Evolutionary conservation across 2,113 vertebrate genomes (phyloP).

Genomic region (Heliornis fulica): DNA sequence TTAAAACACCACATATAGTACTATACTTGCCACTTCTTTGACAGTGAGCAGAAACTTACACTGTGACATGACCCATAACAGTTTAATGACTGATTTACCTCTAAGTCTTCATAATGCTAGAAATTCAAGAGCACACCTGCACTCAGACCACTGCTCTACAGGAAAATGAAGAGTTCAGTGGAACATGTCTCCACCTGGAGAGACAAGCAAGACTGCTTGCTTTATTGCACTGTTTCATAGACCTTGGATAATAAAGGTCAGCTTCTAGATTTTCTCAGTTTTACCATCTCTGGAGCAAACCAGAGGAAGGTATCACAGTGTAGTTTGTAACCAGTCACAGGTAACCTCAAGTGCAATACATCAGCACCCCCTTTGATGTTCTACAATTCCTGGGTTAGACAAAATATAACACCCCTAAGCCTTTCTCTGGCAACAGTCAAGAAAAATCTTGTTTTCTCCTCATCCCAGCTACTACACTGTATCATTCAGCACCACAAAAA

Average conservation of each 20-base stretch:
- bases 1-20: background rate
- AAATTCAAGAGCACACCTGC: background rate
- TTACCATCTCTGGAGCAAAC: background rate
- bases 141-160: background rate
- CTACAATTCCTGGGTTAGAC: background rate
- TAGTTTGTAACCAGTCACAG: background rate
- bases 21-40: slow-evolving; percentile 19
- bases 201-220: background rate
- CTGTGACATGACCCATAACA: background rate
- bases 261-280: background rate
- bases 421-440: background rate
- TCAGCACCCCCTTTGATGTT: background rate
- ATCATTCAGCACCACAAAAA: background rate
- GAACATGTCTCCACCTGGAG: background rate
- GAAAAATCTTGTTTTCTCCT: background rate
- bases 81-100: background rate
- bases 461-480: background rate
- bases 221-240: background rate
- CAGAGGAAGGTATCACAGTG: background rate
- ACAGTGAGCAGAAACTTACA: background rate
- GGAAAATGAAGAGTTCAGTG: background rate
- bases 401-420: background rate
- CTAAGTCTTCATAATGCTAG: background rate
- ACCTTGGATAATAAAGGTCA: background rate
- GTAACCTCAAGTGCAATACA: background rate